Base-by-base conservation (phyloP, 1,140 invertebrate genomes). In the Drosophila ohnishii region DNA sequence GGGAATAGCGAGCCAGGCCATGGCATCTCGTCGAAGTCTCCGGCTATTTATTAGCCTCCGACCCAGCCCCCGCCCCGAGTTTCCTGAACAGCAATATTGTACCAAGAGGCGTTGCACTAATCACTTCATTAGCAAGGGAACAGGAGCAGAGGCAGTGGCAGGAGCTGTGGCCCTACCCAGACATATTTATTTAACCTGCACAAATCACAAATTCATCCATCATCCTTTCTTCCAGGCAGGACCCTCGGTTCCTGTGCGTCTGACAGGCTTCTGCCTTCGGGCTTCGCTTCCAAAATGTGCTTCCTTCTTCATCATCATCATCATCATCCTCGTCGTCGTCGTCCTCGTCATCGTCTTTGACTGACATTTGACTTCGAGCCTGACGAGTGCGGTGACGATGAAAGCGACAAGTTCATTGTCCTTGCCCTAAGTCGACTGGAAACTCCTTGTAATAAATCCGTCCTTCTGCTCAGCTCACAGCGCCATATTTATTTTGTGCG, bases 171-270 rank as follows among this genome's bases (percentile, higher is more conserved):
- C 48, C 44, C 61, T 37, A 62, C 40, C 58, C 65, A 65, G 76
- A 84, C 80, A 70, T 80, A 88, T 88, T 88, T 88, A 88, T 88
- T 80, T 88, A 88, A 88, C 84, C 84, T 88, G 84, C 84, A 72
- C 69, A 84, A 88, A 84, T 84, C 85, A 88, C 85, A 84, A 88
- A 88, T 89, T 89, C 84, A 88, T 88, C 80, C 84, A 88, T 88
- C 84, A 88, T 88, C 80, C 77, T 84, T 89, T 88, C 67, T 76
- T 67, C 82, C 70, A 55, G 58, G 42, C 57, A 69, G 63, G 51
- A 65, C 65, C 65, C 48, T 64, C 73, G 37, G 61, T 57, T 50
- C 42, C 58, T 47, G 66, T 64, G 75, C 78, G 85, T 84, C 72
- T 87, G 83, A 88, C 75, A 78, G 75, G 30, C 64, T 55, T 62